Evolutionary conservation across 2,888 invertebrate species (phyloP), one percentile per base, ranked within the genome.

Genomic region (Drosophila dives): DNA sequence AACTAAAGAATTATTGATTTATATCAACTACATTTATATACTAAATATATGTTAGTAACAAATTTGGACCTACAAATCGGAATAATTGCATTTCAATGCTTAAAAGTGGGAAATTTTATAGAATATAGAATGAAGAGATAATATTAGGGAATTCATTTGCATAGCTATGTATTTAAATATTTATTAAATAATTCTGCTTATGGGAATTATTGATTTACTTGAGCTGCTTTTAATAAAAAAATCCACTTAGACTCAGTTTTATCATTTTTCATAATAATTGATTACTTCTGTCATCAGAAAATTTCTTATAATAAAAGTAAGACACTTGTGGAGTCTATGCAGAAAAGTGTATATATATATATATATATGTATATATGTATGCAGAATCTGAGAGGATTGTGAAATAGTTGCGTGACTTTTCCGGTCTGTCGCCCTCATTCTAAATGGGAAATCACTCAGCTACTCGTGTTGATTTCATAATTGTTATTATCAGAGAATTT

Each of bases 381-480:
- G 23, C 45, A 45, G 45, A 23, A 45, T 15, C 45, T 45, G 2
- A 45, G 50, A 12, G 56, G 12, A 61, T 62, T 72, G 29, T 34
- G 36, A 36, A 50, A 34, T 17, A 64, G 61, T 80, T 80, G 78
- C 76, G 80, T 78, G 79, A 70, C 67, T 70, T 67, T 56, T 48
- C 42, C 40, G 60, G 36, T 48, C 59, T 78, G 60, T 74, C 75
- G 38, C 62, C 49, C 49, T 23, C 77, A 61, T 55, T 67, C 38
- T 20, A 26, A 58, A 12, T 29, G 20, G 29, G 34, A 11, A 54
- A 12, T 40, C 51, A 32, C n/a, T 23, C 26, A 34, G 12, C 33
- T 38, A n/a, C n/a, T 66, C 45, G 75, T 55, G 61, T 66, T 65
- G 64, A 60, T 79, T 73, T 76, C 67, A 68, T 84, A 87, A 83